Conservation (phyloP, 2,113 vertebrate genomes). For the Cololabis saira region DNA sequence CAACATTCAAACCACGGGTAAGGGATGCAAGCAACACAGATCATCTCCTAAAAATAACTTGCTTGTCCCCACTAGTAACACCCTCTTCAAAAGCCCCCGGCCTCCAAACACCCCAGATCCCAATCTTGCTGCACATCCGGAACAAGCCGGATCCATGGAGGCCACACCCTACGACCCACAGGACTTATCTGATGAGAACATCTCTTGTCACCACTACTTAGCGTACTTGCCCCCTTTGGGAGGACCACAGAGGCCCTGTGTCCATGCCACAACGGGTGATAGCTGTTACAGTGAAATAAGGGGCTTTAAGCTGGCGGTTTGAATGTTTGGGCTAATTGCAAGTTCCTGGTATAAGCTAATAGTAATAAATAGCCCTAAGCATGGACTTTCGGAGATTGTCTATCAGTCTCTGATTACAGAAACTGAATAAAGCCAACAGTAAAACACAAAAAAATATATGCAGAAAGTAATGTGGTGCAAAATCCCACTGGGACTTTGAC, state of each 20-base stretch:
- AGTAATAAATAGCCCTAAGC: not conserved
- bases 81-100: not conserved
- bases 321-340: not conserved
- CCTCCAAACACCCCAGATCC: constrained; percentile 12
- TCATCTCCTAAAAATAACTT: too few relatives aligned
- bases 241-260: not conserved
- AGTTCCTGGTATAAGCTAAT: not conserved
- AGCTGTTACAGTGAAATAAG: not conserved
- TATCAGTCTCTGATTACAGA: not conserved
- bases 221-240: not conserved
- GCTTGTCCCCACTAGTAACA: not conserved
- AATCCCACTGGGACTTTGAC: constrained; percentile 12
- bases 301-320: not conserved
- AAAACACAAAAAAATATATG: not conserved
- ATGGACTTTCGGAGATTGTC: not conserved
- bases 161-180: not conserved
- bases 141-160: not conserved
- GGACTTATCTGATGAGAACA: not conserved
- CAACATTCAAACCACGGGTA: too few relatives aligned
- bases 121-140: constrained; percentile 1
- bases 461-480: constrained; percentile 4
- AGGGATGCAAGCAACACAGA: too few relatives aligned
- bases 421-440: not conserved
- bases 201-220: not conserved
- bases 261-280: not conserved